A percentile compares a stretch with the other conserved stretches of the same genome.
phyloP scores from a whole-genome alignment of 2,797 vertebrate species.

The Pitangus sulphuratus region DNA sequence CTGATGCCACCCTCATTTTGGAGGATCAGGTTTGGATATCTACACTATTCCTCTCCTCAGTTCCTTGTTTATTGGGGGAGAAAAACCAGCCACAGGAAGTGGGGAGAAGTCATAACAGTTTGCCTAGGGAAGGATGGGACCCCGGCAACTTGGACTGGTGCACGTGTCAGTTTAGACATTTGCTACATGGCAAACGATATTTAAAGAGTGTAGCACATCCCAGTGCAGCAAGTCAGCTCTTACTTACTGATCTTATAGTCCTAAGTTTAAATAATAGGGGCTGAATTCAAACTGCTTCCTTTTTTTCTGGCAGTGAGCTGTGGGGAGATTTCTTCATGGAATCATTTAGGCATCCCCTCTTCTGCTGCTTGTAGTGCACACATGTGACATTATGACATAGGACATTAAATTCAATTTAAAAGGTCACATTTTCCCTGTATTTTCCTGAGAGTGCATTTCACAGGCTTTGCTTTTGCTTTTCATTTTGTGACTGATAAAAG shows the following conservation, averaged over 20 bases:
- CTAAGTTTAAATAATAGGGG: background rate
- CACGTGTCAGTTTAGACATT: rapidly evolving
- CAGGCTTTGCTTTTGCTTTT: background rate
- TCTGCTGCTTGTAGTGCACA: background rate
- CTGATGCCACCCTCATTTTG: background rate
- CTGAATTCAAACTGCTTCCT: background rate
- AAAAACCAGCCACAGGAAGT: background rate
- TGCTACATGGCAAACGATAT: background rate
- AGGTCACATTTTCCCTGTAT: background rate
- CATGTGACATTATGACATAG: background rate
- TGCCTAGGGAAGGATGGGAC: background rate
- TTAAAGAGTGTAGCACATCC: background rate
- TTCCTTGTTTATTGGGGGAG: background rate
- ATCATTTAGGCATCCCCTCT: background rate
- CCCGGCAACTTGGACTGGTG: background rate
- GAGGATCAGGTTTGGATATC: background rate
- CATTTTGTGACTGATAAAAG: background rate
- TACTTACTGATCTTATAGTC: background rate
- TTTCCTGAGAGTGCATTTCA: background rate
- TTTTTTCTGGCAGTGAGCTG: background rate
- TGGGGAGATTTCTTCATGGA: background rate
- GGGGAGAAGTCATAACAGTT: background rate
- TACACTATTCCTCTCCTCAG: background rate
- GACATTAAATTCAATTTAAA: background rate
- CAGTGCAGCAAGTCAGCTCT: background rate